Percentiles rank a stretch among this genome's conserved stretches.
phyloP scores from a whole-genome alignment of 2,888 invertebrate genomes.

The Cephus nigrinus region DNA sequence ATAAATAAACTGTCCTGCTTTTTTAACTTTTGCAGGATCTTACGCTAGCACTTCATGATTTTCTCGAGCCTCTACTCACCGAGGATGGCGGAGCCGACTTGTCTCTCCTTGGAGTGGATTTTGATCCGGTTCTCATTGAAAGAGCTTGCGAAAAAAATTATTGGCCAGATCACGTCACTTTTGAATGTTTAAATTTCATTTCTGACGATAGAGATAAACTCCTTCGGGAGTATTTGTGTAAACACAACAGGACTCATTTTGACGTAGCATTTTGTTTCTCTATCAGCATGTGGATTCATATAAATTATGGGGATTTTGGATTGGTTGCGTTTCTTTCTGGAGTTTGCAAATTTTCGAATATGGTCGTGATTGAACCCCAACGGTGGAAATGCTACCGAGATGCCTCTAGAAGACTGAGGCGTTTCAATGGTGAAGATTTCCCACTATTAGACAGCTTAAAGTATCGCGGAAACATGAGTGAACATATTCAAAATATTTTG shows the following conservation, averaged over 20 bases:
- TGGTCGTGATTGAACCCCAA: conserved; percentile 83
- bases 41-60: conserved; percentile 71
- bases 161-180: conserved; percentile 65
- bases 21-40: conserved; percentile 69
- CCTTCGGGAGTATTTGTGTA: conserved; percentile 68
- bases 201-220: conserved; percentile 51
- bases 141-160: conserved; percentile 73
- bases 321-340: conserved; percentile 73
- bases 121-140: conserved; percentile 77
- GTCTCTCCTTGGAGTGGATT: conserved; percentile 77
- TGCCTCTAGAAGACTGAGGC: conserved; percentile 79
- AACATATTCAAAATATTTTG: conserved; percentile 72
- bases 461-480: conserved; percentile 73
- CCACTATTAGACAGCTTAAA: conserved; percentile 71
- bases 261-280: conserved; percentile 83
- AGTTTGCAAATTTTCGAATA: conserved; percentile 69
- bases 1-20: neutral
- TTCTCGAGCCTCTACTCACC: conserved; percentile 66
- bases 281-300: conserved; percentile 91
- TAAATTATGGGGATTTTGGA: conserved; percentile 84
- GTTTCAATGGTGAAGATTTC: conserved; percentile 72
- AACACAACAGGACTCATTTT: conserved; percentile 68
- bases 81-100: conserved; percentile 58
- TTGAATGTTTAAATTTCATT: conserved; percentile 74
- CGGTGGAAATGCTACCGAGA: conserved; percentile 87